phyloP scores from a whole-genome alignment of 1,140 invertebrate species.

The Amphibalanus amphitrite region DNA sequence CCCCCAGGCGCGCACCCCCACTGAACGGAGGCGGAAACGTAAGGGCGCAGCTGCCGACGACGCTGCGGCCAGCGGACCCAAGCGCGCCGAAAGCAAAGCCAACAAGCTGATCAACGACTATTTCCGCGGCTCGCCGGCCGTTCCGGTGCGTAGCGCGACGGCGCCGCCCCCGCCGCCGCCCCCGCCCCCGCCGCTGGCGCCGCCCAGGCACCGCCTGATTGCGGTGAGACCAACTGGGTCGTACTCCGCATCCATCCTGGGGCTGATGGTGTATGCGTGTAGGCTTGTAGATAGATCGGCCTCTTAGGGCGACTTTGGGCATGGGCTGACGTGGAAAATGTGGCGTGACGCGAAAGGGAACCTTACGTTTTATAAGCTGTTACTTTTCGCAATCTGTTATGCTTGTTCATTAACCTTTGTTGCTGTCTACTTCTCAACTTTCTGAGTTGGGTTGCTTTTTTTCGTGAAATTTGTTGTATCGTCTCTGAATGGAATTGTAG shows the following conservation, averaged over 20 bases:
- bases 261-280: too few species aligned
- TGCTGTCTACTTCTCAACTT: too few species aligned
- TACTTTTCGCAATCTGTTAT: too few species aligned
- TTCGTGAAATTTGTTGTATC: too few species aligned
- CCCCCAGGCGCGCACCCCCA: constrained; percentile 14
- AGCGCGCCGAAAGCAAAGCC: constrained; percentile 4
- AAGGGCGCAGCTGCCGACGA: constrained; percentile 24
- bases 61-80: neutral
- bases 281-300: too few species aligned
- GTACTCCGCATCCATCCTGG: neutral
- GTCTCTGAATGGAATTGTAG: too few species aligned
- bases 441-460: too few species aligned
- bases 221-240: neutral
- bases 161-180: neutral
- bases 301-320: too few species aligned
- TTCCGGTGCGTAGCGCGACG: constrained; percentile 5
- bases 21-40: constrained; percentile 26
- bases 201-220: constrained; percentile 2
- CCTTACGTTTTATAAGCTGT: too few species aligned
- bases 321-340: too few species aligned
- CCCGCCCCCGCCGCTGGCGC: neutral
- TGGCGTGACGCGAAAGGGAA: too few species aligned
- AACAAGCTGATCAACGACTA: constrained; percentile 15
- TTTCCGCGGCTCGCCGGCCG: constrained; percentile 5
- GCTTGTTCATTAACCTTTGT: too few species aligned